Base-by-base conservation (phyloP, 2,888 invertebrate genomes). In the Rhopalosiphum nymphaeae region DNA sequence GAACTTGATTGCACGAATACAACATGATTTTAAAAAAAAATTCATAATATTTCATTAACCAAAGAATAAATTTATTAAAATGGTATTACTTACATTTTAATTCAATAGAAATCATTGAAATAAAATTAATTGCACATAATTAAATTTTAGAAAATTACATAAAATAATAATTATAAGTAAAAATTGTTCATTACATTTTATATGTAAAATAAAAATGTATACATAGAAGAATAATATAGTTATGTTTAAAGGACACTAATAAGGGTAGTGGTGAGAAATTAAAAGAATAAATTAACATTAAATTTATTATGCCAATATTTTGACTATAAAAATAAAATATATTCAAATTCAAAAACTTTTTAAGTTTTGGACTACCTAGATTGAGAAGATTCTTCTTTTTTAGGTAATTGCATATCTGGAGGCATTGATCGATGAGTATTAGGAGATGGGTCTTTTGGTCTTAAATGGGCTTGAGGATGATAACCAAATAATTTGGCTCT, bases 401-500 rank as follows among this genome's bases (percentile, higher is more conserved):
- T 97, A 95, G 96, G 97, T 95, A 96, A 95, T 94, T 96, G 96
- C 89, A 96, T 96, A 94, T 96, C 96, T 94, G 96, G 96, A 44
- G 96, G 96, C 93, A 96, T 95, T 94, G 96, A 95, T 91, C 96
- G 96, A 91, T 96, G 95, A 86, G 87, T 96, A 61, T 96, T 96
- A 7, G 96, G 96, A 94, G 96, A 96, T 5, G 96, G 96, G 95
- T 97, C 97, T 95, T 96, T 96, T 25, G 94, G 94, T 91, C 96
- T 95, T 95, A 96, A 96, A 95, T 97, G 96, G 95, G 96, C 95
- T 95, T 97, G 97, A 94, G 97, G 97, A 96, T 98, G 98, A 95
- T 97, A 97, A 95, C 97, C 97, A 95, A 97, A 97, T 95, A 98
- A 97, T 96, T 98, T 98, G 86, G 97, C 97, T 94, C 98, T 97